Evolutionary conservation across 2,888 invertebrate genomes (phyloP), one percentile per base, ranked within the genome.

Genomic region (Hypomecis atomaria): DNA sequence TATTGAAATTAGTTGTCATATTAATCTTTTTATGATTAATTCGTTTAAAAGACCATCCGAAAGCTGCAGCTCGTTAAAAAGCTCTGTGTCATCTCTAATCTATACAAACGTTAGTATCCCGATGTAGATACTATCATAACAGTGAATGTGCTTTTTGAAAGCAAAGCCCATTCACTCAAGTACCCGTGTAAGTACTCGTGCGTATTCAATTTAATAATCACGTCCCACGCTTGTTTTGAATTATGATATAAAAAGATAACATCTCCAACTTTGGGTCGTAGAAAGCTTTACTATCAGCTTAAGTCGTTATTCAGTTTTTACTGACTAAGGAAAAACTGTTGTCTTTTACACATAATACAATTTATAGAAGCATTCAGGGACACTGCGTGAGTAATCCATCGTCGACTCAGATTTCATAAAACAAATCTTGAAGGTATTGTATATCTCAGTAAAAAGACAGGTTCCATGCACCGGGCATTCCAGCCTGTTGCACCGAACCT

Each of bases 381-480:
- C 40, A 45, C 52, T 63, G 47, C 45, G 78, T 78, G 80, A 81
- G 82, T 59, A 66, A 52, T 62, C 23, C 61, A 56, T 79, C 84
- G 81, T 82, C 83, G 83, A 81, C 82, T 81, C 83, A 85, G 83
- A 84, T 82, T 86, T 86, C 85, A 87, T 86, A 83, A 82, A 84
- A 82, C 81, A 79, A 78, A 83, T 84, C 79, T 84, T 79, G 84
- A 85, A 23, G 23, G 23, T 23, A 23, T 85, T 83, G 79, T 82
- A 84, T 82, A 79, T 82, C 85, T 83, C 82, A 83, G 84, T 48
- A 82, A 78, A 77, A 75, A 78, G 88, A 90, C 91, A 88, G 90
- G 91, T 92, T 90, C 84, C 78, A 73, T 79, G 82, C 83, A 84
- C 83, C 87, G 83, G 88, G 86, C 88, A 90, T 89, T 87, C 91